Base-by-base conservation (phyloP, 2,888 invertebrate species). In the Synanthedon tipuliformis region DNA sequence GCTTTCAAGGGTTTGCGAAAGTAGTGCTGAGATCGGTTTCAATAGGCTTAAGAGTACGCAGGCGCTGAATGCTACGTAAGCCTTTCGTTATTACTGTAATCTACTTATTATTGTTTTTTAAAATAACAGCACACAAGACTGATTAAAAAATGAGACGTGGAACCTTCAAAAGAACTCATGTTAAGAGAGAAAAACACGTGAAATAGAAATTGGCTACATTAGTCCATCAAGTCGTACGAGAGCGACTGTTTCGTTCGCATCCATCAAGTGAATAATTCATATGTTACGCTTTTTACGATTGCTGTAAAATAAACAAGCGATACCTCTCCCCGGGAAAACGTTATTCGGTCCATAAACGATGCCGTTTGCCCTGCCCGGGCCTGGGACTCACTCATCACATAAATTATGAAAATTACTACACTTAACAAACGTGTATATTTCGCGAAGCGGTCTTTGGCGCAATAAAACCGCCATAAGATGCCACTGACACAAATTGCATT, bases 251-350 rank as follows among this genome's bases (percentile, higher is more conserved):
- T 45, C 15, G 15, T 15, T 15, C 41, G n/a, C 45, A 41, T 41
- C 41, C 51, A 51, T 51, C 45, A 51, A 13, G 40, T 23, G 13
- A 27, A 51, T 51, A 41, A 40, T 41, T 16, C 45, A 45, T 51
- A 40, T 51, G 15, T 41, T 12, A 16, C 51, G n/a, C n/a, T 13
- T 18, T 52, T 48, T 23, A 52, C 48, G 48, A 4, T 48, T 48
- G 48, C n/a, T 41, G 34, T 48, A 48, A 52, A 52, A 52, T 52
- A 51, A 51, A 51, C 51, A 51, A 45, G 10, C 49, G 13, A 49
- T 49, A 49, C 12, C 23, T 49, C 23, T 23, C 16, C 7, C 49
- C 45, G 15, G 34, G 45, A 13, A 23, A 45, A 45, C 15, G n/a
- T 45, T 45, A 45, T 45, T 45, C 15, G 13, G 15, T 45, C 45